A percentile compares a stretch with the other conserved stretches of the same genome.
These are phyloP conservation scores for Peromyscus californicus DNA, from an alignment of 2,113 vertebrate species.

Conservation along the genomic window DNA sequence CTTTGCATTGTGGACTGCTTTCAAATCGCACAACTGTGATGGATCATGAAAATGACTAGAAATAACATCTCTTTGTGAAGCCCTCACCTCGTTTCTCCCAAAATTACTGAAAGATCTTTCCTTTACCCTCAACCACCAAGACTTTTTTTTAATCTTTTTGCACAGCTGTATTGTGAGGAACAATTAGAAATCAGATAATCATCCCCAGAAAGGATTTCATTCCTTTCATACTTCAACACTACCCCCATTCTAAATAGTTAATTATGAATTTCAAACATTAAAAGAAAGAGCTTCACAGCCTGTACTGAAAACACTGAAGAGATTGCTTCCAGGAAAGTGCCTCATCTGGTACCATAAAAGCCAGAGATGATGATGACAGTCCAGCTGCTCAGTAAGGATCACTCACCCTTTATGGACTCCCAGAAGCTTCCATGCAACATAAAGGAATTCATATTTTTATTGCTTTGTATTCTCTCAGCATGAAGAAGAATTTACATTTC, in stretches of 20 bases:
- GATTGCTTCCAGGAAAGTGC: constrained; percentile 62
- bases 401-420: constrained; percentile 74
- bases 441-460: constrained; percentile 80
- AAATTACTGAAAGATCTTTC: not conserved
- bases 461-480: constrained; percentile 77
- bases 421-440: constrained; percentile 69
- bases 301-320: constrained; percentile 61
- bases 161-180: not conserved
- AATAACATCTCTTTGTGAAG: not conserved
- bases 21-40: not conserved
- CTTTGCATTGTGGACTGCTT: not conserved
- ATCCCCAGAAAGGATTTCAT: constrained; percentile 35
- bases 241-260: constrained; percentile 64
- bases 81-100: not conserved
- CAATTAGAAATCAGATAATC: constrained; percentile 71
- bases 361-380: constrained; percentile 58
- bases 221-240: constrained; percentile 63
- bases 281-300: constrained; percentile 35
- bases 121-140: not conserved
- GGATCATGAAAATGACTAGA: not conserved
- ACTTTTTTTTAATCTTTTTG: not conserved
- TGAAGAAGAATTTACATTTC: constrained; percentile 81
- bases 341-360: constrained; percentile 74
- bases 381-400: constrained; percentile 73
- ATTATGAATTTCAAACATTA: constrained; percentile 63